These are phyloP conservation scores for Typhlichthys subterraneus DNA, from an alignment of 2,797 vertebrate species.

Conservation along the genomic window DNA sequence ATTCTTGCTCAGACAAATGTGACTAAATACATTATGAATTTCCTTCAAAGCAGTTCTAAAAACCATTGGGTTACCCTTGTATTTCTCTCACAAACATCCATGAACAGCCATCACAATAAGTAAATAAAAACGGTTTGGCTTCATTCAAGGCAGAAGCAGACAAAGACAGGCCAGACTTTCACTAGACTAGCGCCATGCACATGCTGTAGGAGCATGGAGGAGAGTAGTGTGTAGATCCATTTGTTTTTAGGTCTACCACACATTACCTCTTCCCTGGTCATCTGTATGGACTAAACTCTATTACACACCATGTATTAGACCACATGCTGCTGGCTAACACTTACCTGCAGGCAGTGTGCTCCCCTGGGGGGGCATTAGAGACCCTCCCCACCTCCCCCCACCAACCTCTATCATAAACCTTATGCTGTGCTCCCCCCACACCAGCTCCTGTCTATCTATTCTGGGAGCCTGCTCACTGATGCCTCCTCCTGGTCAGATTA, in stretches of 20 bases:
- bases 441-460: too few species aligned
- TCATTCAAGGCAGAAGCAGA: not conserved
- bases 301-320: slow-evolving; percentile 67
- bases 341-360: slow-evolving; percentile 59
- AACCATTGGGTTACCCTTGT: too few species aligned
- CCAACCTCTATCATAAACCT: not conserved
- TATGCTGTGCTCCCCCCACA: not conserved
- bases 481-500: not conserved
- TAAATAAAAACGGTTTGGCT: not conserved
- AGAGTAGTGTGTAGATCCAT: slow-evolving; percentile 22
- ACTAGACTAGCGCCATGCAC: not conserved
- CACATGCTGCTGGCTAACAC: slow-evolving; percentile 62
- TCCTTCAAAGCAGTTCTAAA: too few species aligned
- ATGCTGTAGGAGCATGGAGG: slow-evolving; percentile 9
- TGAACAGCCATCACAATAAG: not conserved
- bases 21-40: too few species aligned
- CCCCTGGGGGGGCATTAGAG: slow-evolving; percentile 67
- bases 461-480: too few species aligned
- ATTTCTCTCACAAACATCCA: not conserved
- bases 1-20: too few species aligned
- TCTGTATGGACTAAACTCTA: slow-evolving; percentile 62
- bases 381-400: slow-evolving; percentile 26
- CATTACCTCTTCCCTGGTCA: slow-evolving; percentile 54
- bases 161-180: not conserved
- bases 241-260: not conserved